A percentile compares a stretch with the other conserved stretches of the same genome.
phyloP scores from a whole-genome alignment of 2,888 invertebrate species.

The Eilema caniola region DNA sequence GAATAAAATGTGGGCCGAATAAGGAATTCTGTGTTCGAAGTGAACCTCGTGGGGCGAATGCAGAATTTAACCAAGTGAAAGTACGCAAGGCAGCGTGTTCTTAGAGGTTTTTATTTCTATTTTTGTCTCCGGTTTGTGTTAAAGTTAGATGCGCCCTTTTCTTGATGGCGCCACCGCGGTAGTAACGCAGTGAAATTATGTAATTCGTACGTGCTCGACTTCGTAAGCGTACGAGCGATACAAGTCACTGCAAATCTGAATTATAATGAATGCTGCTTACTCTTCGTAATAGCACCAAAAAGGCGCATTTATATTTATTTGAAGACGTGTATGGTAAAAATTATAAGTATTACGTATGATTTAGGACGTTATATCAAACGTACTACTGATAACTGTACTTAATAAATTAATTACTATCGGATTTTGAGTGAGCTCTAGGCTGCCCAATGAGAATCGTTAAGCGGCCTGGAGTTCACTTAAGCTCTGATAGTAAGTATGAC shows the following conservation, averaged over 20 bases:
- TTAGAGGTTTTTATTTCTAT: not conserved
- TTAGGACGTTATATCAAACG: not conserved
- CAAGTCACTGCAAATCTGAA: too few species aligned
- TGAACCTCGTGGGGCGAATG: not conserved
- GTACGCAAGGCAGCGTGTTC: not conserved
- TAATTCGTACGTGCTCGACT: not conserved
- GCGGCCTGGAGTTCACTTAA: conserved; percentile 2
- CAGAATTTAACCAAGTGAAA: not conserved
- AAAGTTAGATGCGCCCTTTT: not conserved
- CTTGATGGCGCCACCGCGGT: not conserved
- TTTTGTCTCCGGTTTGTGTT: not conserved
- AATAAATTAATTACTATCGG: too few species aligned
- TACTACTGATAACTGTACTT: not conserved
- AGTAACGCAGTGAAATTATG: not conserved
- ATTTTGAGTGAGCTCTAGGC: too few species aligned
- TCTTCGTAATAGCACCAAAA: not conserved
- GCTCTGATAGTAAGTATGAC: not conserved
- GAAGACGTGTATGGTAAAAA: not conserved
- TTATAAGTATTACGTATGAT: not conserved
- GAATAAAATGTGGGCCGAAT: too few species aligned
- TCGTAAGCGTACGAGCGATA: not conserved
- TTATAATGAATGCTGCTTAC: not conserved
- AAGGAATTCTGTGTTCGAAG: not conserved
- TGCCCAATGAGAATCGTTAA: not conserved
- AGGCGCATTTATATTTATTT: not conserved